phyloP scores from a whole-genome alignment of 1,140 invertebrate genomes.

The Ridgeia piscesae region DNA sequence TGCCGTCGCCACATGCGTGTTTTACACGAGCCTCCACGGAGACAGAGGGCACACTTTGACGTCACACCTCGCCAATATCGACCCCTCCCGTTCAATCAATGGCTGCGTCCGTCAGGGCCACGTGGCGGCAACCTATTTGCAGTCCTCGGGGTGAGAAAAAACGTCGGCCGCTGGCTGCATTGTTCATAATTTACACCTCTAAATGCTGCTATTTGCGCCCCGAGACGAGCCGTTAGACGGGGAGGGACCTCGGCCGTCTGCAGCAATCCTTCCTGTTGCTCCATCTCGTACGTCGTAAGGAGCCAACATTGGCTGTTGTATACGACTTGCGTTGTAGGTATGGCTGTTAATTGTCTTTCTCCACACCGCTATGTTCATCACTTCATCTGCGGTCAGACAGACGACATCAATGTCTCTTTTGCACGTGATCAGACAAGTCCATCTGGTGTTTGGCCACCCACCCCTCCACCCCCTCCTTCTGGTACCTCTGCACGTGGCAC shows the following conservation, averaged over 20 bases:
- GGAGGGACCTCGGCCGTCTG: not conserved
- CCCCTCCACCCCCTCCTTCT: too few species aligned
- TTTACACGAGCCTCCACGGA: not conserved
- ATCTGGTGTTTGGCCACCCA: too few species aligned
- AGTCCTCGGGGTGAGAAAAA: not conserved
- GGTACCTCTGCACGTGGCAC: too few species aligned
- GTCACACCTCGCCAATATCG: not conserved
- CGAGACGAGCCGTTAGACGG: not conserved
- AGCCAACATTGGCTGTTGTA: too few species aligned
- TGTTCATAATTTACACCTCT: conserved; percentile 1
- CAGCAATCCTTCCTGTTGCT: too few species aligned
- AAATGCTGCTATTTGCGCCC: not conserved
- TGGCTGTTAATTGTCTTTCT: too few species aligned
- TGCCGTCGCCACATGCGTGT: not conserved
- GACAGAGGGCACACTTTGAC: not conserved
- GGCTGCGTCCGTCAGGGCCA: not conserved
- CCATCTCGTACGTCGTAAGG: too few species aligned
- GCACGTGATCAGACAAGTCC: too few species aligned
- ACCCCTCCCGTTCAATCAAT: not conserved
- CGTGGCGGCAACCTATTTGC: not conserved
- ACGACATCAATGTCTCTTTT: too few species aligned
- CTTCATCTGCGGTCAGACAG: too few species aligned
- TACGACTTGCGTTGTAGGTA: not conserved
- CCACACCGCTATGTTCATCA: too few species aligned
- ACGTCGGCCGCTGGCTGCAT: not conserved